Conservation (phyloP, 2,888 invertebrate genomes). For the Adela reaumurella region DNA sequence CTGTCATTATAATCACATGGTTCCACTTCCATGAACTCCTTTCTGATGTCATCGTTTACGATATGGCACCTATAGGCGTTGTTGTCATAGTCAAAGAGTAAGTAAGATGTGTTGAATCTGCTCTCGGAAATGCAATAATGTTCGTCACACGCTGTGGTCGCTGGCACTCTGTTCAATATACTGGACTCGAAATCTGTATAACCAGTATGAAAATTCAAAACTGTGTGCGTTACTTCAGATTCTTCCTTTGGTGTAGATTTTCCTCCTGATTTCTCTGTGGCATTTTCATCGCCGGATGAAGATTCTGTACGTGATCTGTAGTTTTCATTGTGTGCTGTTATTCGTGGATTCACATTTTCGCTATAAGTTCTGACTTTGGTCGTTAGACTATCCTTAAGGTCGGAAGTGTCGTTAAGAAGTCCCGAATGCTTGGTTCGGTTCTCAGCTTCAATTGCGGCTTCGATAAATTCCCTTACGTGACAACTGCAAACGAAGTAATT, state of each 20-base stretch:
- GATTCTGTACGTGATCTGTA: no score
- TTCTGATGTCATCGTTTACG: slow-evolving; percentile 17
- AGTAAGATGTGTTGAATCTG: slow-evolving; percentile 13
- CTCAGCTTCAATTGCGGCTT: slow-evolving; percentile 21
- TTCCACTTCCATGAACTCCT: slow-evolving; percentile 15
- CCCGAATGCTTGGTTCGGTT: not conserved
- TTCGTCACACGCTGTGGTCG: no score
- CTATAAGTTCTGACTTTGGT: no score
- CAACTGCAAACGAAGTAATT: slow-evolving; percentile 63
- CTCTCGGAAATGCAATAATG: not conserved
- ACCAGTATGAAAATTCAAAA: slow-evolving; percentile 19
- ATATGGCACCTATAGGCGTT: slow-evolving; percentile 22
- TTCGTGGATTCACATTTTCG: no score
- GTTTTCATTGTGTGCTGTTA: no score
- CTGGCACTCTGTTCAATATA: no score
- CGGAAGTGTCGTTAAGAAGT: not conserved
- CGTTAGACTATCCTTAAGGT: no score
- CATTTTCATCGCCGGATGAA: no score
- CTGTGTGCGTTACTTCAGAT: no score
- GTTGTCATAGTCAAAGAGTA: slow-evolving; percentile 24
- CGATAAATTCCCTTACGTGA: slow-evolving; percentile 45
- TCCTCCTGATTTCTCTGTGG: not conserved
- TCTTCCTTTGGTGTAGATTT: no score
- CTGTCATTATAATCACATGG: slow-evolving; percentile 18
- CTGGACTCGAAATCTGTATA: slow-evolving; percentile 24